phyloP scores from a whole-genome alignment of 2,113 vertebrate species.

The Sorex araneus region DNA sequence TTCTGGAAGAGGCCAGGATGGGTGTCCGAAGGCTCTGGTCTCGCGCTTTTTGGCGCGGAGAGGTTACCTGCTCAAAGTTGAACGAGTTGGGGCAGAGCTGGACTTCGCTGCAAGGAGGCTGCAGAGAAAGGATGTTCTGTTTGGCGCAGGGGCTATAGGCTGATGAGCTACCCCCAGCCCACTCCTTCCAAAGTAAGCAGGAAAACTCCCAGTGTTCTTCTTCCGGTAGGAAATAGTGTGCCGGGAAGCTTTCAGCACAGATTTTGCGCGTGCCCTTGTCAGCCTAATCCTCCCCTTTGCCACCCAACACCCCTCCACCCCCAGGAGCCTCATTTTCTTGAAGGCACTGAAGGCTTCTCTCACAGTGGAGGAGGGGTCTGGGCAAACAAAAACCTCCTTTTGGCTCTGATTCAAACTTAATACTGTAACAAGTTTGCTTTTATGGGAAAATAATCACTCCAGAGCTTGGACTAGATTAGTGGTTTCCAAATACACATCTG shows the following conservation, averaged over 20 bases:
- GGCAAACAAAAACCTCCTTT: slow-evolving; percentile 58
- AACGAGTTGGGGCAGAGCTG: not conserved
- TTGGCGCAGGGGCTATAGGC: not conserved
- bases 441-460: slow-evolving; percentile 31
- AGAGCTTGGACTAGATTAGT: slow-evolving; percentile 15
- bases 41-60: not conserved
- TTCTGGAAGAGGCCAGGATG: not conserved
- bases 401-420: slow-evolving; percentile 43
- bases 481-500: not conserved
- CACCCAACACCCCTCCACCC: too few species aligned
- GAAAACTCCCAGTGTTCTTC: not conserved
- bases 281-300: not conserved
- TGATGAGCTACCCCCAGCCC: not conserved
- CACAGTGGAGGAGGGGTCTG: not conserved
- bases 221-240: not conserved
- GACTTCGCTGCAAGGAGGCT: not conserved
- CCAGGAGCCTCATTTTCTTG: slow-evolving; percentile 1
- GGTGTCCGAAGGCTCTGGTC: not conserved
- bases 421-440: slow-evolving; percentile 32
- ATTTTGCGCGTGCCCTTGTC: not conserved
- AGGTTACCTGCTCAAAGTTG: not conserved
- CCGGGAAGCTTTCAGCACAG: not conserved
- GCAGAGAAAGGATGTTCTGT: not conserved
- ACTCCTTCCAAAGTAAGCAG: not conserved
- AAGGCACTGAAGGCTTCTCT: not conserved